These are phyloP conservation scores for Hemicentrotus pulcherrimus DNA, from an alignment of 35 echinoderm and acorn worm genomes.

Conservation along the genomic window DNA sequence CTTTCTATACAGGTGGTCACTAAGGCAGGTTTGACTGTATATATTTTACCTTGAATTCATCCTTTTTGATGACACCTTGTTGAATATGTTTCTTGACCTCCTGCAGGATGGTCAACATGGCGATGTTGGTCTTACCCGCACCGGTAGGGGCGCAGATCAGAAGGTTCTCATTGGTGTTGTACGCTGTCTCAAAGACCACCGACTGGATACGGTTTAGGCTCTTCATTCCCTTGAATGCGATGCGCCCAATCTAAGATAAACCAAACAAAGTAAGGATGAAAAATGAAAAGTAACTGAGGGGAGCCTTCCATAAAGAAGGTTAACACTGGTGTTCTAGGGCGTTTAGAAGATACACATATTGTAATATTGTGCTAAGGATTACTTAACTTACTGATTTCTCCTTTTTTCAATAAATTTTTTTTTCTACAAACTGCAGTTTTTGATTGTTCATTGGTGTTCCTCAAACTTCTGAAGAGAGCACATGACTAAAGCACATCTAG, in stretches of 20 bases:
- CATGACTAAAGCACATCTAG: too few relatives aligned
- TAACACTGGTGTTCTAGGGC: slow-evolving; percentile 83
- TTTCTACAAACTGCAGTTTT: too few relatives aligned
- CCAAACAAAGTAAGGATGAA: too few relatives aligned
- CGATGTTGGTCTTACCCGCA: slow-evolving; percentile 97
- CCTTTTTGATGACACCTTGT: slow-evolving; percentile 95
- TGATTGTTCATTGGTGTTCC: too few relatives aligned
- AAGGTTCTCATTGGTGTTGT: slow-evolving; percentile 94
- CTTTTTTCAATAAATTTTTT: too few relatives aligned
- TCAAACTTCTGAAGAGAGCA: too few relatives aligned
- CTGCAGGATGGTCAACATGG: slow-evolving; percentile 92
- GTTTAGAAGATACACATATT: slow-evolving; percentile 56
- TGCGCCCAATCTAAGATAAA: slow-evolving; percentile 67
- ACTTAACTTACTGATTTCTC: too few relatives aligned
- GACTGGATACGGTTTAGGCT: slow-evolving; percentile 88
- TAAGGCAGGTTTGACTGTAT: too few relatives aligned
- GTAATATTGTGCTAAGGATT: too few relatives aligned
- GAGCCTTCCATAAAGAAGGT: background rate
- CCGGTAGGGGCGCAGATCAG: slow-evolving; percentile 94
- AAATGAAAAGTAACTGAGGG: too few relatives aligned
- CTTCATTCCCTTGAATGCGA: slow-evolving; percentile 76
- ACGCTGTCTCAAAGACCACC: slow-evolving; percentile 88
- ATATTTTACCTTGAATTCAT: slow-evolving; percentile 88
- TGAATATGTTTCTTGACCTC: slow-evolving; percentile 89
- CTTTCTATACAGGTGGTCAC: too few relatives aligned